phyloP scores from a whole-genome alignment of 35 echinoderm and acorn worm species.

The Lytechinus pictus region DNA sequence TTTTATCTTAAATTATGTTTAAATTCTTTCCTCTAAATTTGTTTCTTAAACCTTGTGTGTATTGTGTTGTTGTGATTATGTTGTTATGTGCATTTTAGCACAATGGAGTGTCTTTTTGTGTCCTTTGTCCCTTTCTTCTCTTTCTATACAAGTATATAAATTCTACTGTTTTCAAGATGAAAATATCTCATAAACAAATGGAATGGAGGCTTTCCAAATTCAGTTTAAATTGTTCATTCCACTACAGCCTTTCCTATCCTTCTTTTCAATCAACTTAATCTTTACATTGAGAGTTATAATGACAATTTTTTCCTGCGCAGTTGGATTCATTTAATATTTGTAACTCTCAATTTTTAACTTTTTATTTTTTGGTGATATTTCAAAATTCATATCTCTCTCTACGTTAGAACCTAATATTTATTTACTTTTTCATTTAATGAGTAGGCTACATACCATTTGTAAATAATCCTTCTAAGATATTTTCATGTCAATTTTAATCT shows the following conservation, averaged over 20 bases:
- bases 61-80: background rate
- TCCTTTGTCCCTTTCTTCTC: background rate
- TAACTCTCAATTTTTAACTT: background rate
- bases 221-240: background rate
- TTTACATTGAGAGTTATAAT: background rate
- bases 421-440: no score
- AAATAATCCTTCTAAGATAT: background rate
- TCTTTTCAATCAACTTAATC: background rate
- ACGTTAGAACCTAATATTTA: background rate
- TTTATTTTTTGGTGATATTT: background rate
- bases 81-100: background rate
- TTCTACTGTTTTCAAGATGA: no score
- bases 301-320: background rate
- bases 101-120: background rate
- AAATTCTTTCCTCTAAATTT: background rate
- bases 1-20: background rate
- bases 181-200: background rate
- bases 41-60: background rate
- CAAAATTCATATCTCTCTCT: background rate
- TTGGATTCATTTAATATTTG: background rate
- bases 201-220: background rate
- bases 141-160: background rate
- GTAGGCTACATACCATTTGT: no score
- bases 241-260: background rate
- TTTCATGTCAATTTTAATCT: background rate